phyloP scores from a whole-genome alignment of 2,797 vertebrate species.

The Strix occidentalis region DNA sequence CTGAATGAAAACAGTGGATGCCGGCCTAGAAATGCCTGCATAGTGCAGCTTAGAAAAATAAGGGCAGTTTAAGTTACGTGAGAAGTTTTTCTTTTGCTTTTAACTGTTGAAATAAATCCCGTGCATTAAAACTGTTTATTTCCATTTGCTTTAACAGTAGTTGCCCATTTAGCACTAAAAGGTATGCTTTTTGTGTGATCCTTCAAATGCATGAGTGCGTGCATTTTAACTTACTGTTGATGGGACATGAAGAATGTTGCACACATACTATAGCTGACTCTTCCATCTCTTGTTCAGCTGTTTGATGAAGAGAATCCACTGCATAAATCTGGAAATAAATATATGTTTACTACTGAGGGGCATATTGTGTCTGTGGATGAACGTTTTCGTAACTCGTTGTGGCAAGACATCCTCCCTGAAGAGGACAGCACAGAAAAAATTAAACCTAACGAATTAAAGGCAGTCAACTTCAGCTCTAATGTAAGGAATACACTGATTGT shows the following conservation, averaged over 20 bases:
- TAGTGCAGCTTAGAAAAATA: not conserved
- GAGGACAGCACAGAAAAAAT: slow-evolving; percentile 44
- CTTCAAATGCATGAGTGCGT: accelerated
- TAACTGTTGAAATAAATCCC: not conserved
- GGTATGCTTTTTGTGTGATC: not conserved
- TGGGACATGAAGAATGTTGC: not conserved
- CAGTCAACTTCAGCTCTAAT: slow-evolving; percentile 84
- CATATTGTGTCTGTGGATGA: slow-evolving; percentile 91
- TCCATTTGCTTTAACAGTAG: not conserved
- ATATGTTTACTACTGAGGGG: slow-evolving; percentile 98
- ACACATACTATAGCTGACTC: not conserved
- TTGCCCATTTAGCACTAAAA: not conserved
- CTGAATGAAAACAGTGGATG: not conserved
- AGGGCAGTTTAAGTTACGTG: not conserved
- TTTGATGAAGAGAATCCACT: slow-evolving; percentile 98
- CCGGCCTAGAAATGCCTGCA: not conserved
- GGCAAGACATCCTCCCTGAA: slow-evolving; percentile 83
- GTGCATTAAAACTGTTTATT: not conserved
- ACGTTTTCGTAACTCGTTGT: slow-evolving; percentile 88
- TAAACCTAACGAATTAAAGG: slow-evolving; percentile 48
- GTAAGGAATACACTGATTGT: slow-evolving; percentile 48
- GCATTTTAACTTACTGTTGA: not conserved
- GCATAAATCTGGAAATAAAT: slow-evolving; percentile 91
- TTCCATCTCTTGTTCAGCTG: slow-evolving; percentile 73
- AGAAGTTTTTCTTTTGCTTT: not conserved